phyloP scores from a whole-genome alignment of 2,797 vertebrate species.

The Mormyrus hasselquistii region DNA sequence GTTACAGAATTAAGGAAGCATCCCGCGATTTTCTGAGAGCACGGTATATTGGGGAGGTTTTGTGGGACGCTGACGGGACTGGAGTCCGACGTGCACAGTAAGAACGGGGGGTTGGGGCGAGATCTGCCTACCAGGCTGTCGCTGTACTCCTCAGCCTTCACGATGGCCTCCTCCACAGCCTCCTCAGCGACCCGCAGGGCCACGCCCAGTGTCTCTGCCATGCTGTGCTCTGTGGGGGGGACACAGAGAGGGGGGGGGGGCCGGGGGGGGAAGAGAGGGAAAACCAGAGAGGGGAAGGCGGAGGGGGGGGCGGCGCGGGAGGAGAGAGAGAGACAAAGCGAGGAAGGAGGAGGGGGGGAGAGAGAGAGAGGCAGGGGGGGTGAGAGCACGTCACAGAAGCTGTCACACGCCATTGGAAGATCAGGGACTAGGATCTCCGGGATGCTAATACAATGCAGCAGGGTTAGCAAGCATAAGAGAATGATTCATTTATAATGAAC shows the following conservation, averaged over 20 bases:
- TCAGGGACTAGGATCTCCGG: background rate
- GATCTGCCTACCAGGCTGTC: slow-evolving; percentile 79
- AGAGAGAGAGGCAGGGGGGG: no score
- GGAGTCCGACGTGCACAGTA: background rate
- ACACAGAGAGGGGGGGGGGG: no score
- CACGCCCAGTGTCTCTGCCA: slow-evolving; percentile 92
- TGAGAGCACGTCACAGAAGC: background rate
- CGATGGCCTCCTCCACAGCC: slow-evolving; percentile 92
- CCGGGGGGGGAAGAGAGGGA: no score
- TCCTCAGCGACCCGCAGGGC: slow-evolving; percentile 93
- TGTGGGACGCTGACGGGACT: background rate
- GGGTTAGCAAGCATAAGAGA: background rate
- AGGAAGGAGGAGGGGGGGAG: no score
- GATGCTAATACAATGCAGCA: background rate
- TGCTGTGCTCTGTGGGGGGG: slow-evolving; percentile 25
- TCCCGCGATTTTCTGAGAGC: background rate
- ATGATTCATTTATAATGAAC: background rate
- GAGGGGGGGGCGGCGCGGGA: no score
- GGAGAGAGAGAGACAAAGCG: no score
- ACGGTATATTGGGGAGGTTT: background rate
- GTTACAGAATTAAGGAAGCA: background rate
- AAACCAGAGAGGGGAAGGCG: no score
- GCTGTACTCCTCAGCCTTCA: slow-evolving; percentile 83
- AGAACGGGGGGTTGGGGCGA: background rate
- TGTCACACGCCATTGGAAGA: background rate